Evolutionary conservation across 2,888 invertebrate genomes (phyloP).

Genomic region (Protophormia terraenovae): DNA sequence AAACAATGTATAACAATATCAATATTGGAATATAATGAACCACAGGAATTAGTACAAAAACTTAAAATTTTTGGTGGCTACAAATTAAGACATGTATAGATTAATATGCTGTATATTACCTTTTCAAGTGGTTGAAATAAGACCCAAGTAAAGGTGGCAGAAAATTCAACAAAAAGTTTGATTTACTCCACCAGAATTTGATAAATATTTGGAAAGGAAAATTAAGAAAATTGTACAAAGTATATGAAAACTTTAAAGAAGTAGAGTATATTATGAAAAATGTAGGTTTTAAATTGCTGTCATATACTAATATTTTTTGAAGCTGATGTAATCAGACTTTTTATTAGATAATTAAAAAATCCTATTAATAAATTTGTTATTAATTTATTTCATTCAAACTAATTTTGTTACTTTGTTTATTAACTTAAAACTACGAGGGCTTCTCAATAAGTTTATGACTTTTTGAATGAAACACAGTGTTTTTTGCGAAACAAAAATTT

Average conservation of each 20-base stretch:
- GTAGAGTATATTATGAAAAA: too few species aligned
- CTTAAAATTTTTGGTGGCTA: conserved; percentile 10
- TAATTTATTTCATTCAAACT: too few species aligned
- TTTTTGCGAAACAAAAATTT: too few species aligned
- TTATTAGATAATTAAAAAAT: too few species aligned
- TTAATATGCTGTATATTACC: not conserved
- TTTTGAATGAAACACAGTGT: too few species aligned
- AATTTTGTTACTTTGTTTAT: too few species aligned
- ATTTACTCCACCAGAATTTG: conserved; percentile 28
- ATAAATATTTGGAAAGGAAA: conserved; percentile 10
- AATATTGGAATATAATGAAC: conserved; percentile 39
- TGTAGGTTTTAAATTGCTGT: too few species aligned
- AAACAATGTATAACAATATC: conserved; percentile 15
- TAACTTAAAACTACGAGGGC: too few species aligned
- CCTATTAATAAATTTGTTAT: too few species aligned
- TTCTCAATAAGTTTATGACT: too few species aligned
- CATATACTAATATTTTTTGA: too few species aligned
- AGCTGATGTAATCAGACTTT: too few species aligned
- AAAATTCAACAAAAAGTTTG: conserved; percentile 4
- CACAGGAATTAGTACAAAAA: conserved; percentile 35
- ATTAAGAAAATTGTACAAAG: not conserved
- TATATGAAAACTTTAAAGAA: not conserved
- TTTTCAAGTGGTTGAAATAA: not conserved
- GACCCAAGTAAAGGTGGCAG: not conserved
- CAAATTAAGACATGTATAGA: conserved; percentile 41